Conservation (phyloP, 2,113 vertebrate species). For the Equus quagga region DNA sequence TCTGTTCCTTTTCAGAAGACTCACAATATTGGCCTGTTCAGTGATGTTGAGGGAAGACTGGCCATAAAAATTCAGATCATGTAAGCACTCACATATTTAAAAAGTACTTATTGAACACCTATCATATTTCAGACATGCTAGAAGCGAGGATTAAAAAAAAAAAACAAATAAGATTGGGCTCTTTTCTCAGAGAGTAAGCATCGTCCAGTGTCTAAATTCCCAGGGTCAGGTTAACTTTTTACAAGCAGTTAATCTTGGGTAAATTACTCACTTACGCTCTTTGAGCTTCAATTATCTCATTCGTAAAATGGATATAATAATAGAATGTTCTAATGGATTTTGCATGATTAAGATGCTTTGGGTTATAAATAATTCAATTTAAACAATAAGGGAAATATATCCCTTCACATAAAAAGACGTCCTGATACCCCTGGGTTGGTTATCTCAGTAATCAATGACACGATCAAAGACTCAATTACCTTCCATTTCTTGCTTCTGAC, state of each 20-base stretch:
- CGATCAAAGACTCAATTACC: background rate
- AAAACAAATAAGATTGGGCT: background rate
- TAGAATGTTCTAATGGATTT: conserved; percentile 46
- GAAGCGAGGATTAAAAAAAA: background rate
- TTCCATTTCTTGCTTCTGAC: conserved; percentile 17
- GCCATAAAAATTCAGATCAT: background rate
- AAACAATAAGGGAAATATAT: conserved; percentile 23
- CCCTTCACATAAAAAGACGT: conserved; percentile 24
- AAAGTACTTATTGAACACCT: background rate
- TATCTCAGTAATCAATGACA: background rate
- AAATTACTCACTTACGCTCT: conserved; percentile 28
- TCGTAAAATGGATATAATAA: conserved; percentile 54
- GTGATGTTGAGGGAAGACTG: background rate
- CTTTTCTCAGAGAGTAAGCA: background rate
- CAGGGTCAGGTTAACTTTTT: background rate
- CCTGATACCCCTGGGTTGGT: background rate
- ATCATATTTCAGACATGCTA: background rate
- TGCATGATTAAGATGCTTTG: conserved; percentile 40
- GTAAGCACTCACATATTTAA: background rate
- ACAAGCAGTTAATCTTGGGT: background rate
- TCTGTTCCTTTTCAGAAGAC: background rate
- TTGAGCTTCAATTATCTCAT: conserved; percentile 24
- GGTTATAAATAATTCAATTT: conserved; percentile 31
- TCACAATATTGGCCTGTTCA: background rate
- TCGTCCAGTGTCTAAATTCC: background rate